Conservation (phyloP, 2,113 vertebrate species). For the Dunckerocampus dactyliophorus region DNA sequence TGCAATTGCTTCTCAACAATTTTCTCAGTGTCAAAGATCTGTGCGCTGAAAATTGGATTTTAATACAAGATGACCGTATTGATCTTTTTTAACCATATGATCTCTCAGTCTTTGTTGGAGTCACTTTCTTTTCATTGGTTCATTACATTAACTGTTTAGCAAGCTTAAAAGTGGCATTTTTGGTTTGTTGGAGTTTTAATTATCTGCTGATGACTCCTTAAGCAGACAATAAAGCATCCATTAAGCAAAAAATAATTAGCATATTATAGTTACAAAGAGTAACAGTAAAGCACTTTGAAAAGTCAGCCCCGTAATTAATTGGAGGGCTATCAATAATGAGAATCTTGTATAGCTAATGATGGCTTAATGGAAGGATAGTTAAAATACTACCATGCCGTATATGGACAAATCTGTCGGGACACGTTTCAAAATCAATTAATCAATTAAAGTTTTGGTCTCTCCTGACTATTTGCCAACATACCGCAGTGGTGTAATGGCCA, state of each 20-base stretch:
- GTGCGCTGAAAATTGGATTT: conserved; percentile 1
- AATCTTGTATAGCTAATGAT: background rate
- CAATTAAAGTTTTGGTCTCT: too few relatives aligned
- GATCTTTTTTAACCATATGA: background rate
- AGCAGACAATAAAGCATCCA: background rate
- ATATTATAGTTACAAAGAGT: background rate
- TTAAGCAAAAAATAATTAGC: background rate
- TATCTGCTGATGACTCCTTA: background rate
- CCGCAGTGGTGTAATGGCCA: too few relatives aligned
- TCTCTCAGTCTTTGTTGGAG: background rate
- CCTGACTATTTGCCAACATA: too few relatives aligned
- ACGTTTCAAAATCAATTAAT: too few relatives aligned
- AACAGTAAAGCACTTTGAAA: background rate
- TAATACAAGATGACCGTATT: background rate
- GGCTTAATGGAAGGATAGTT: background rate
- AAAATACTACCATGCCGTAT: too few relatives aligned
- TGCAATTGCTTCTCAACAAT: background rate
- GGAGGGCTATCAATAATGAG: background rate
- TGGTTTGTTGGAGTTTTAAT: background rate
- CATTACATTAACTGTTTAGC: background rate
- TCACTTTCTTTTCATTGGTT: background rate
- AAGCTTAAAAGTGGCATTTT: background rate
- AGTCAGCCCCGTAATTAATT: background rate
- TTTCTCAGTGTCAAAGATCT: conserved; percentile 11
- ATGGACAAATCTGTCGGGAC: too few relatives aligned